Evolutionary conservation across 1,140 invertebrate genomes (phyloP), one percentile per base, ranked within the genome.

Genomic region (Zaprionus vittiger): DNA sequence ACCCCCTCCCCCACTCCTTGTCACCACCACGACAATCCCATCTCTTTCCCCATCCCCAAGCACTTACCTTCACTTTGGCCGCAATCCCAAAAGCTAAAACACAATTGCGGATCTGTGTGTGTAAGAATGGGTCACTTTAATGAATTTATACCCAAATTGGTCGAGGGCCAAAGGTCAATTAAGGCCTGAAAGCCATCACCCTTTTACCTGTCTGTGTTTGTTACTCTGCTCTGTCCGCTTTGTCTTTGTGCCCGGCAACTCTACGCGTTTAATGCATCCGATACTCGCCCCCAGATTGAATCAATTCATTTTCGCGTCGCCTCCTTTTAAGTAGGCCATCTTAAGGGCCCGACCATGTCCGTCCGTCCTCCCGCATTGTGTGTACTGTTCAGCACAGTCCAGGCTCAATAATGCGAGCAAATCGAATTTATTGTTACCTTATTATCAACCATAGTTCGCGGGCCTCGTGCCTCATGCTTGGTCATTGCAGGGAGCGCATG

Each of bases 401-500:
- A 26, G 38, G 54, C 54, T 31, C 24, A 62, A 31, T 28, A 20
- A 62, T 1, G 60, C 11, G 64, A 20, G 56, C 28, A 31, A 68
- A 73, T 76, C 49, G 31, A 63, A 55, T 71, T 62, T 55, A 20
- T 41, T 68, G 22, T 38, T 12, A 63, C 4, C 22, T 31, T 41
- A 62, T 59, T 20, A 55, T 74, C 41, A 47, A 47, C 41, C 41
- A 47, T 47, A 38, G 41, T 20, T 56, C 4, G 20, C 66, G 24
- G 63, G 41, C 59, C 7, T 47, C 26, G 15, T 24, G 20, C 14
- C 20, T 20, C 1, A 3, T 73, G 37, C 41, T 70, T 66, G 47
- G 14, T 80, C 14, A 7, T 85, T 79, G 1, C 75, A 92, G 91
- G 49, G 91, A 92, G n/a, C 83, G 90, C 44, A 79, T 83, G 60